Base-by-base conservation (phyloP, 2,888 invertebrate genomes). In the Morinoia aosen region DNA sequence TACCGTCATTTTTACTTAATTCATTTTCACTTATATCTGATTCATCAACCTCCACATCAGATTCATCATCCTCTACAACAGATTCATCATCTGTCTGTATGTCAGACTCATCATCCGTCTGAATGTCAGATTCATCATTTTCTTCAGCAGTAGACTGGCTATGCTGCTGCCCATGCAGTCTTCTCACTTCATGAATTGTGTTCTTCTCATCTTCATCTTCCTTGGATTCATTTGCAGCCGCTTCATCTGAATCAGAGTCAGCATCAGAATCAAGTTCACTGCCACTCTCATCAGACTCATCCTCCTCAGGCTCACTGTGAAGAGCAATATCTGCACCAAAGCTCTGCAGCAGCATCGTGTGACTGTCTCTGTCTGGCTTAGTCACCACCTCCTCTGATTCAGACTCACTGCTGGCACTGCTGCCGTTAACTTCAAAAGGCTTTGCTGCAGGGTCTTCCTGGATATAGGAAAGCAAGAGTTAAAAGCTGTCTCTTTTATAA, bases 301-400 rank as follows among this genome's bases (percentile, higher is more conserved):
- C 95, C 11, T 96, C 96, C 40, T 95, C 95, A 93, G 93, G 93
- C 57, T 93, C 93, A 93, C 93, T 93, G 57, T 93, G 93, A 57
- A 48, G 33, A 93, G 93, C 93, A 33, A 33, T 4, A 48, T 57
- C 57, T 33, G 57, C 93, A 39, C 93, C 93, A 93, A 93, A 93
- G n/a, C 57, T 93, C 12, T 57, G 57, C 93, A 93, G 93, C 25
- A 93, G 93, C 57, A 57, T 10, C 14, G 58, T 10, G 57, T 93
- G 93, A 48, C 58, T 93, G 93, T 33, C 57, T n/a, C 58, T 93
- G 93, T 33, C 57, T n/a, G 57, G 8, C 90, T 90, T 90, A 3
- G 19, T 39, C 40, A 40, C 48, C 19, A 16, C 57, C 57, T 57
- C 93, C 40, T 39, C 90, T 40, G n/a, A 39, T 39, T 25, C 93